Evolutionary conservation across 2,888 invertebrate genomes (phyloP).

Genomic region (Acrobasis suavella): DNA sequence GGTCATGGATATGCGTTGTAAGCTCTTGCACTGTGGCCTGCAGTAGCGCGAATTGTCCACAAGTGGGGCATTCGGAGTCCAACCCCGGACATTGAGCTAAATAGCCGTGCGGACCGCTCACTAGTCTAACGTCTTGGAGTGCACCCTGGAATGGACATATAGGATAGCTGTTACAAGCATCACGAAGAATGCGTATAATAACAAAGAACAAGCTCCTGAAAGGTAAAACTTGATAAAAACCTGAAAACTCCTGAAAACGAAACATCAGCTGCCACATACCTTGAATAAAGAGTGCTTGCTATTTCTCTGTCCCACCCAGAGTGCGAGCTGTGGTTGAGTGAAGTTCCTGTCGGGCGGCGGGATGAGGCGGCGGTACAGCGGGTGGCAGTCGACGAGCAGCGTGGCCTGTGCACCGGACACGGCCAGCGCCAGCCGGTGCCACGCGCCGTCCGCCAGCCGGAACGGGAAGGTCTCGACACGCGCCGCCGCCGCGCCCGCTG

Average conservation of each 20-base stretch:
- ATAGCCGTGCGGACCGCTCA: conserved; percentile 93
- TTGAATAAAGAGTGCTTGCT: conserved; percentile 93
- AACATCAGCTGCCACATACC: conserved; percentile 72
- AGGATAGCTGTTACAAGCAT: not conserved
- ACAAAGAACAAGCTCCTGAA: too few species aligned
- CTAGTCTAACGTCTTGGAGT: conserved; percentile 93
- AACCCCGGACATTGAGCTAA: conserved; percentile 92
- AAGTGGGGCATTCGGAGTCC: conserved; percentile 94
- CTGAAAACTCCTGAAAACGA: too few species aligned
- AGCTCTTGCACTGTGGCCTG: conserved; percentile 92
- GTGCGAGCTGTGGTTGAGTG: conserved; percentile 86
- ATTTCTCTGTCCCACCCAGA: conserved; percentile 95
- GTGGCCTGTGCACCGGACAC: conserved; percentile 92
- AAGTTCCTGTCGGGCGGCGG: conserved; percentile 90
- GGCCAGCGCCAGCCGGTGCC: conserved; percentile 93
- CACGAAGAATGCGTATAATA: not conserved
- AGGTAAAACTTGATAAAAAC: too few species aligned
- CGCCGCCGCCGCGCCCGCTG: conserved; percentile 82
- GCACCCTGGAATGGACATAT: conserved; percentile 85
- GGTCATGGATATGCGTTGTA: conserved; percentile 89
- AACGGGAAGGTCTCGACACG: conserved; percentile 94
- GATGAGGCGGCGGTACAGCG: conserved; percentile 90
- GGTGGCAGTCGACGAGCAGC: conserved; percentile 93
- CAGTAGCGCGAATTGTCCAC: conserved; percentile 93
- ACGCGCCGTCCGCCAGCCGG: conserved; percentile 92